These are phyloP conservation scores for Rana temporaria DNA, from an alignment of 2,113 vertebrate species.

Conservation along the genomic window DNA sequence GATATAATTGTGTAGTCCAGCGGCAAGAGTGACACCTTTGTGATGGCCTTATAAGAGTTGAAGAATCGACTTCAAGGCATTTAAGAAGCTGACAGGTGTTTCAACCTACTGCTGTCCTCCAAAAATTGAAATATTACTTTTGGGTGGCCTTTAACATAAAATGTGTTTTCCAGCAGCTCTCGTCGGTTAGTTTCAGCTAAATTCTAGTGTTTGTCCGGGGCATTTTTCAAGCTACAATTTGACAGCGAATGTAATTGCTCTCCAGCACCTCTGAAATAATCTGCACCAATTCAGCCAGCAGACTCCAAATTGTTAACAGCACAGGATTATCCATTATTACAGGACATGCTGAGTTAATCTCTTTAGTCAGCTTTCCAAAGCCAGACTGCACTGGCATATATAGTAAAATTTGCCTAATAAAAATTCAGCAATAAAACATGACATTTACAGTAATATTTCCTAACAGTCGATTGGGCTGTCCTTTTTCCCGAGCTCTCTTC, in stretches of 20 bases:
- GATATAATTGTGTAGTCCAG: no score
- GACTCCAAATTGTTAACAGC: slow-evolving; percentile 31
- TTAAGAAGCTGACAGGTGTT: no score
- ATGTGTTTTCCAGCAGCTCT: no score
- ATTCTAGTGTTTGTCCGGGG: not conserved
- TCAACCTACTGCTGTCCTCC: no score
- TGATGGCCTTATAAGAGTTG: no score
- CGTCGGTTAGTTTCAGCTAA: no score
- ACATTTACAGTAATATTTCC: slow-evolving; percentile 28
- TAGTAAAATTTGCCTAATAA: slow-evolving; percentile 21
- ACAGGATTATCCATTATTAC: slow-evolving; percentile 38
- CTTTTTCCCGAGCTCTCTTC: not conserved
- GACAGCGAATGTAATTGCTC: slow-evolving; percentile 3
- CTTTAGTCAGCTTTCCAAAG: slow-evolving; percentile 15
- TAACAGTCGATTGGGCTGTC: not conserved
- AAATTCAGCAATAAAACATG: slow-evolving; percentile 37
- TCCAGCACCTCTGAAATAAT: not conserved
- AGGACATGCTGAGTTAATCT: slow-evolving; percentile 43
- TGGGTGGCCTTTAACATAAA: no score
- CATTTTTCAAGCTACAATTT: not conserved
- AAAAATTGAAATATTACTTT: no score
- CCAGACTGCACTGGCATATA: slow-evolving; percentile 5
- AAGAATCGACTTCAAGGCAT: no score
- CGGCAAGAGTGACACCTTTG: no score
- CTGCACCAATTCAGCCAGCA: slow-evolving; percentile 17